A percentile compares a stretch with the other conserved stretches of the same genome.
These are phyloP conservation scores for Anguilla pacifica DNA, from an alignment of 2,797 vertebrate species.

Conservation along the genomic window DNA sequence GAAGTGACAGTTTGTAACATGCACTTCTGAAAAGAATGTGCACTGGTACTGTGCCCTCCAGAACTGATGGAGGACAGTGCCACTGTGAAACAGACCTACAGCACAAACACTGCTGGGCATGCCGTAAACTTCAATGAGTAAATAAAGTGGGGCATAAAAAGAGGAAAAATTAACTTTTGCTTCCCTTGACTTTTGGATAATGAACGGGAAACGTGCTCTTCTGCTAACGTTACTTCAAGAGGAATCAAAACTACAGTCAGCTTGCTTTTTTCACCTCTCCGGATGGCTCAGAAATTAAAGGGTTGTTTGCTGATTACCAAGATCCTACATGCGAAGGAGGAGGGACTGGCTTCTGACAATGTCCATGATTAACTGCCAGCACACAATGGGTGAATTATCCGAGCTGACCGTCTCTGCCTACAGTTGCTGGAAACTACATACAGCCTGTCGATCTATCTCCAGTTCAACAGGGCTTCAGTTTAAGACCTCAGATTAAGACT, in stretches of 20 bases:
- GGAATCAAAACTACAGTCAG: neutral
- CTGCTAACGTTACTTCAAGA: neutral
- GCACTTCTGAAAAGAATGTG: neutral
- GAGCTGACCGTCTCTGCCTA: neutral
- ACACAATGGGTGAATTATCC: neutral
- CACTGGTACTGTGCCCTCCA: neutral
- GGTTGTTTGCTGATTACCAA: neutral
- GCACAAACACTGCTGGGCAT: neutral
- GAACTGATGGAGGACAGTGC: neutral
- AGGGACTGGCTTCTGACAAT: neutral
- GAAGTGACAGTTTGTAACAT: neutral
- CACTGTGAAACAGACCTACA: neutral
- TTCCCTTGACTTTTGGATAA: neutral
- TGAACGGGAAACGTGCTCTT: neutral
- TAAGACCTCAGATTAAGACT: neutral
- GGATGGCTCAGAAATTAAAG: neutral
- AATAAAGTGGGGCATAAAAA: neutral
- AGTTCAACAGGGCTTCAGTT: neutral
- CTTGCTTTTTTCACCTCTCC: neutral
- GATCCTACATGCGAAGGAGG: neutral
- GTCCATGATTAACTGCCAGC: neutral
- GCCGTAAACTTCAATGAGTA: neutral
- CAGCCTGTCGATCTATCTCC: neutral
- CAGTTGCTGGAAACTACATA: neutral
- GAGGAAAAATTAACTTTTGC: neutral